These are phyloP conservation scores for Dione juno DNA, from an alignment of 2,888 invertebrate genomes.

Conservation along the genomic window DNA sequence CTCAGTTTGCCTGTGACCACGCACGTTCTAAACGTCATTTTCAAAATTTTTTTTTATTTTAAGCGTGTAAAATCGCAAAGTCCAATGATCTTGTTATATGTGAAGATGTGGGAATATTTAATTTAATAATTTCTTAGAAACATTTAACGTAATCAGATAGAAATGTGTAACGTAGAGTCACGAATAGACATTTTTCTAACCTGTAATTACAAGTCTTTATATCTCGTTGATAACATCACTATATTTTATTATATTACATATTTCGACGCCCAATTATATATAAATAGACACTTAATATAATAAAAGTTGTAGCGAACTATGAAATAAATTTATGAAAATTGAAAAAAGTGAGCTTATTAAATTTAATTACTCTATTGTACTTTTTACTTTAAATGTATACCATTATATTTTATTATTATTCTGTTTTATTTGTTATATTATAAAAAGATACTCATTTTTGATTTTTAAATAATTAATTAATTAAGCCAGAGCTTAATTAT, in stretches of 20 bases:
- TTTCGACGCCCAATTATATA: constrained; percentile 2
- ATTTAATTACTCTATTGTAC: constrained; percentile 12
- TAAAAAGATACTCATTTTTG: background rate
- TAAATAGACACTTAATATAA: background rate
- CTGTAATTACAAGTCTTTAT: constrained; percentile 37
- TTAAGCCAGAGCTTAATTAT: background rate
- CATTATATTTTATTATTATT: constrained; percentile 10
- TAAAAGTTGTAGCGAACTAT: background rate
- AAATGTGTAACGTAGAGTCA: too few species aligned
- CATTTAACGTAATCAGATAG: too few species aligned
- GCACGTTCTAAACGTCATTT: too few species aligned
- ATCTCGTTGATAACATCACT: constrained; percentile 35
- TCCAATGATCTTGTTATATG: too few species aligned
- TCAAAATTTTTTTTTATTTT: too few species aligned
- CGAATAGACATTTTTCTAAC: constrained; percentile 39
- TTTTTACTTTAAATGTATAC: background rate
- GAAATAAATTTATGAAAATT: background rate
- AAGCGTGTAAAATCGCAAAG: too few species aligned
- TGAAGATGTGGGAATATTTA: too few species aligned
- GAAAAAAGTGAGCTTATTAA: constrained; percentile 3
- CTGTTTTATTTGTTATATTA: constrained; percentile 9
- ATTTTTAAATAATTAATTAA: constrained; percentile 12
- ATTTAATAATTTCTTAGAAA: too few species aligned
- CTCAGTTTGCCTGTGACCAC: too few species aligned
- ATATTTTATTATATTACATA: constrained; percentile 4